Evolutionary conservation across 2,113 vertebrate species (phyloP).

Genomic region (Pseudorasbora parva): DNA sequence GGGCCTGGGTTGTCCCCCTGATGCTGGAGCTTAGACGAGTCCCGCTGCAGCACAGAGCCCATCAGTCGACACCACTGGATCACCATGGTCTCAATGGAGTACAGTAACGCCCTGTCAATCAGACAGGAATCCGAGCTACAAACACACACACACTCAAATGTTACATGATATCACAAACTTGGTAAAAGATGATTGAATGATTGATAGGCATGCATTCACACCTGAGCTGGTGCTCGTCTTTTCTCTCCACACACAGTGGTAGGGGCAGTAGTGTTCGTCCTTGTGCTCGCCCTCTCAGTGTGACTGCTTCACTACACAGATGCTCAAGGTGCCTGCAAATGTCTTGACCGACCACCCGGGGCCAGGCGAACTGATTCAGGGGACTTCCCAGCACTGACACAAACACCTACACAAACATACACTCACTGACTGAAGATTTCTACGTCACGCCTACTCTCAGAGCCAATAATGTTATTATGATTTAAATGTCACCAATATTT

Average conservation of each 20-base stretch:
- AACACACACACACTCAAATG: constrained; percentile 35
- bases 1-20: constrained; percentile 72
- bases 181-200: not conserved
- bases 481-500: too few relatives aligned
- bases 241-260: constrained; percentile 60
- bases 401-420: constrained; percentile 37
- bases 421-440: not conserved
- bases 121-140: constrained; percentile 69
- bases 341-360: constrained; percentile 70
- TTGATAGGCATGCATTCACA: constrained; percentile 42
- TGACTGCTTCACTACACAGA: constrained; percentile 67
- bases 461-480: too few relatives aligned
- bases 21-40: constrained; percentile 68
- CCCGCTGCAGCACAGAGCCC: constrained; percentile 72
- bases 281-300: constrained; percentile 68
- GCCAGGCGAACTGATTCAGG: constrained; percentile 73
- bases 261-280: constrained; percentile 70
- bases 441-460: too few relatives aligned
- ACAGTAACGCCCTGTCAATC: constrained; percentile 69
- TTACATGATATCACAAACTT: constrained; percentile 24
- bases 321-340: constrained; percentile 69
- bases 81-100: constrained; percentile 77
- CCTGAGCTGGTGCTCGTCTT: constrained; percentile 59
- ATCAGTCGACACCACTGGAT: constrained; percentile 74
- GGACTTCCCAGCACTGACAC: constrained; percentile 59